Percentiles rank a stretch among this genome's conserved stretches.
Evolutionary conservation across 2,797 vertebrate species (phyloP).

Genomic region (Paguma larvata): DNA sequence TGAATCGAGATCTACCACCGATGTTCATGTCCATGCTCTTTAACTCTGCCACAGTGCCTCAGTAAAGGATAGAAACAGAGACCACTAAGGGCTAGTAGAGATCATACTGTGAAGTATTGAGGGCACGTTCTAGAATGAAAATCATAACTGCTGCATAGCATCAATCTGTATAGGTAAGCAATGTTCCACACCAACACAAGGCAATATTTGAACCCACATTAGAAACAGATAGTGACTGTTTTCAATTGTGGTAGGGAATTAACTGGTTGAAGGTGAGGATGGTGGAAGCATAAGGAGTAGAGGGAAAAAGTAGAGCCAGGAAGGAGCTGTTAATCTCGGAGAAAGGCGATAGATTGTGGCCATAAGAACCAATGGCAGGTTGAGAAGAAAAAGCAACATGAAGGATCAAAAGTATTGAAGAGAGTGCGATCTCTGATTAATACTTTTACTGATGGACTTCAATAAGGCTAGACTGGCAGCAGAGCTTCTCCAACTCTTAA

Average conservation of each 20-base stretch:
- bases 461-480: not conserved
- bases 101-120: not conserved
- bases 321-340: not conserved
- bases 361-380: not conserved
- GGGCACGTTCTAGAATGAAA: not conserved
- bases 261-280: not conserved
- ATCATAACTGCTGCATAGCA: not conserved
- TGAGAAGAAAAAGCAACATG: not conserved
- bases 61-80: not conserved
- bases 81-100: not conserved
- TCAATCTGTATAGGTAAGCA: not conserved
- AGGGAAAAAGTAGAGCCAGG: not conserved
- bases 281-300: not conserved
- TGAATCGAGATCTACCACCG: not conserved
- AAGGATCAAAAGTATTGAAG: not conserved
- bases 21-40: not conserved
- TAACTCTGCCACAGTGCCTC: not conserved
- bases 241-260: not conserved
- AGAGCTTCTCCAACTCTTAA: not conserved
- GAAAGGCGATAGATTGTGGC: not conserved
- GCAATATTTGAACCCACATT: not conserved
- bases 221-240: not conserved
- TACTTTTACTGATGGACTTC: not conserved
- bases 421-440: not conserved
- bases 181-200: not conserved